Evolutionary conservation across 2,888 invertebrate genomes (phyloP).

Genomic region (Parnassius apollo): DNA sequence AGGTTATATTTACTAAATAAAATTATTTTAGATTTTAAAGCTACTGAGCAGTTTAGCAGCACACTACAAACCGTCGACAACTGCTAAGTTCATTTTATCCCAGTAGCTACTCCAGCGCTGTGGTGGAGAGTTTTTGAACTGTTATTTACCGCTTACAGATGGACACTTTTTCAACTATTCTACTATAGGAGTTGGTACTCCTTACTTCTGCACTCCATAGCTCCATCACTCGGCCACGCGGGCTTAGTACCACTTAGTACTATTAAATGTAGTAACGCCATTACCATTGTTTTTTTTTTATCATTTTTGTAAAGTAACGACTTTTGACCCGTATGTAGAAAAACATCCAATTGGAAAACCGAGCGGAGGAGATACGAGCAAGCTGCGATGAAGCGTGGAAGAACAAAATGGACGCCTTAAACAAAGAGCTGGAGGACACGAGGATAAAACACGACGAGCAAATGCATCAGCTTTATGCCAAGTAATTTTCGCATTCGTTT

Average conservation of each 20-base stretch:
- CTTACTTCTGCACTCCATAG: background rate
- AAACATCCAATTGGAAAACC: slow-evolving; percentile 59
- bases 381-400: slow-evolving; percentile 83
- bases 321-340: slow-evolving; percentile 44
- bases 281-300: slow-evolving; percentile 8
- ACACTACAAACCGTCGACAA: too few species aligned
- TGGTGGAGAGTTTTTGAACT: too few species aligned
- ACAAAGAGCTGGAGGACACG: slow-evolving; percentile 81
- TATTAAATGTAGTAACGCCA: background rate
- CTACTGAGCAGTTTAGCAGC: too few species aligned
- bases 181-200: too few species aligned
- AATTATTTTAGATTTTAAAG: too few species aligned
- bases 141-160: too few species aligned
- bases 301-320: too few species aligned
- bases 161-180: too few species aligned
- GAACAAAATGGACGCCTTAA: slow-evolving; percentile 81
- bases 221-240: background rate
- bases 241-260: background rate
- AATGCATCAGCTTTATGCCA: slow-evolving; percentile 89
- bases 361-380: slow-evolving; percentile 49
- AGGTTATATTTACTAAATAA: too few species aligned
- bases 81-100: too few species aligned
- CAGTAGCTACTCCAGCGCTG: too few species aligned
- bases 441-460: slow-evolving; percentile 85
- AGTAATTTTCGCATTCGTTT: slow-evolving; percentile 68